Conservation (phyloP, 1,140 invertebrate genomes). For the Drosophila insularis region DNA sequence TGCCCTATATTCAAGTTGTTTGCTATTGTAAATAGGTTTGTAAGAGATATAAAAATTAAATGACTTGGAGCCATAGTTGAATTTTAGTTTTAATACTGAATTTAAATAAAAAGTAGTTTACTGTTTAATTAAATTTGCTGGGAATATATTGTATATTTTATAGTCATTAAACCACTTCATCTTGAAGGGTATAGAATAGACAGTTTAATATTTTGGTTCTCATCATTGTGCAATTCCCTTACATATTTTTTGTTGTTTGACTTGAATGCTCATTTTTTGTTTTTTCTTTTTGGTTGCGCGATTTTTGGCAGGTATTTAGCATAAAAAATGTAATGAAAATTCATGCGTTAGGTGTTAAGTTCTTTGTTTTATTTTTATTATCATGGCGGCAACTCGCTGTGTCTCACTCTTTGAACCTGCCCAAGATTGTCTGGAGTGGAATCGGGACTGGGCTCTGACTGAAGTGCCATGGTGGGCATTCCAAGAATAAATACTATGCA, state of each 20-base stretch:
- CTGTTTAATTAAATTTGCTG: no score
- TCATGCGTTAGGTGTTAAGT: constrained; percentile 55
- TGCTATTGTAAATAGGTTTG: constrained; percentile 17
- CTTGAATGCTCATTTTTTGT: background rate
- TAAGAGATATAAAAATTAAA: background rate
- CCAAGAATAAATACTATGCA: constrained; percentile 38
- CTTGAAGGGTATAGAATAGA: background rate
- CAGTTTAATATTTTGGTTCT: background rate
- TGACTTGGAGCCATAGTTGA: no score
- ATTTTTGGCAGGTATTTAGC: constrained; percentile 36
- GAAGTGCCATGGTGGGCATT: background rate
- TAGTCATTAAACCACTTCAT: no score
- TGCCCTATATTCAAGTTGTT: constrained; percentile 4
- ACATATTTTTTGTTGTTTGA: background rate
- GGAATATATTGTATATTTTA: no score
- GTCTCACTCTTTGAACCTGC: constrained; percentile 5
- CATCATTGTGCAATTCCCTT: background rate
- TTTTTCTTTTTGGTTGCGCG: constrained; percentile 1
- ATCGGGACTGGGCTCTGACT: background rate
- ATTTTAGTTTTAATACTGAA: no score
- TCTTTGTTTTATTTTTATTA: constrained; percentile 32
- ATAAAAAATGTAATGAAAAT: constrained; percentile 42
- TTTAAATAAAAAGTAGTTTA: no score
- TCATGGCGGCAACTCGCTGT: constrained; percentile 7
- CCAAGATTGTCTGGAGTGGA: background rate